Percentiles rank a stretch among this genome's conserved stretches.
Conservation (phyloP, 2,797 vertebrate genomes). For the Neostethus bicornis region DNA sequence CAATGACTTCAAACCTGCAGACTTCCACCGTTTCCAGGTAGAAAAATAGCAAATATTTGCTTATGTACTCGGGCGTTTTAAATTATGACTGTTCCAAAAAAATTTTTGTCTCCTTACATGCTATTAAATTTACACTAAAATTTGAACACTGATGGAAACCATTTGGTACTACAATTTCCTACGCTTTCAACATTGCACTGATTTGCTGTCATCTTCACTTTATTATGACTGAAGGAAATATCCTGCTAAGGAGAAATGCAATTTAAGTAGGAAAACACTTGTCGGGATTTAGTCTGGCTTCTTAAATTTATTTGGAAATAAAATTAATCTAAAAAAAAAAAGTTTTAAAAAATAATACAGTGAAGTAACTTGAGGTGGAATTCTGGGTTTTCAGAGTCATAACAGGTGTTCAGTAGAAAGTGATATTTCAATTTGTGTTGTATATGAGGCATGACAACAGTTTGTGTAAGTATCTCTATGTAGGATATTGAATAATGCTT, state of each 20-base stretch:
- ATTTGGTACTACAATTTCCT: background rate
- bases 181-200: background rate
- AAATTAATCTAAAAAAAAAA: background rate
- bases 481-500: too few relatives aligned
- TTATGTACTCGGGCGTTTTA: too few relatives aligned
- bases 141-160: too few relatives aligned
- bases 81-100: too few relatives aligned
- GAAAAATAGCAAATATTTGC: too few relatives aligned
- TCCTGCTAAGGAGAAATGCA: background rate
- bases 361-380: background rate
- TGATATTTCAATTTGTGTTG: background rate
- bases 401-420: background rate
- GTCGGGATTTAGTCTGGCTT: background rate
- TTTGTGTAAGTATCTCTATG: too few relatives aligned
- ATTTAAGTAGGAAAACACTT: background rate
- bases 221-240: background rate
- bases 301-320: background rate
- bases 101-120: too few relatives aligned
- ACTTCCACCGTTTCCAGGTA: slow-evolving; percentile 97
- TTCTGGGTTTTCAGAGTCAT: background rate
- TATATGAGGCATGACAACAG: too few relatives aligned
- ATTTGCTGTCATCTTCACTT: background rate
- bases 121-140: too few relatives aligned
- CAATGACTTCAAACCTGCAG: slow-evolving; percentile 96
- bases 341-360: background rate